Base-by-base conservation (phyloP, 2,113 vertebrate species). In the Carlito syrichta region DNA sequence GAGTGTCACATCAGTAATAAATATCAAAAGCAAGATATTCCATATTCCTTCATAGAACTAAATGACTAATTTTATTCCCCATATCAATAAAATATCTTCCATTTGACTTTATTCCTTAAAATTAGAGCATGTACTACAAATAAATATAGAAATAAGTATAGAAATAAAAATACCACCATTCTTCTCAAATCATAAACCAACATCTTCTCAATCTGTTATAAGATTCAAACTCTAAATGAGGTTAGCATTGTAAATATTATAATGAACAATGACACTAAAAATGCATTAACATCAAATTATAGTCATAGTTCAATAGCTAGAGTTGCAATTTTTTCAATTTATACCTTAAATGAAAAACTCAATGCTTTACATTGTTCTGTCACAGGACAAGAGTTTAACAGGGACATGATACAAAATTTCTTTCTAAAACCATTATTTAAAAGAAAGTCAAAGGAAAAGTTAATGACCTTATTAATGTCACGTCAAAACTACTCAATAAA, bases 41-140 rank as follows among this genome's bases (percentile, higher is more conserved):
- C 62, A n/a, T n/a, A n/a, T n/a, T 92, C 50, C 50, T 88, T 40
- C 58, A 69, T 5, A 91, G 7, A 96, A 74, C 27, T 89, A 69
- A 71, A 38, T 13, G 86, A 91, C 56, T 86, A 43, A 76, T 76
- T 74, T 84, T 8, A 89, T 52, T 92, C 19, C 60, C 23, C 6
- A 3, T 9, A 52, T 35, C 16, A 83, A 10, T 78, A 76, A 95
- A 96, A 5, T 48, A 83, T 25, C 60, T 95, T 86, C 66, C n/a
- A 96, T 50, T 35, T 93, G 32, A 84, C 74, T 71, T 68, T 62
- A 79, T 60, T 89, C 52, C 48, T 89, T 95, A 94, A 90, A 96
- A 71, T 58, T 86, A 86, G 58, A 30, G 85, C 23, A 66, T 40
- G 11, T 22, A 78, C 40, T 76, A 84, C 50, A n/a, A n/a, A n/a